Evolutionary conservation across 2,888 invertebrate genomes (phyloP).

Genomic region (Synergus laeviventris): DNA sequence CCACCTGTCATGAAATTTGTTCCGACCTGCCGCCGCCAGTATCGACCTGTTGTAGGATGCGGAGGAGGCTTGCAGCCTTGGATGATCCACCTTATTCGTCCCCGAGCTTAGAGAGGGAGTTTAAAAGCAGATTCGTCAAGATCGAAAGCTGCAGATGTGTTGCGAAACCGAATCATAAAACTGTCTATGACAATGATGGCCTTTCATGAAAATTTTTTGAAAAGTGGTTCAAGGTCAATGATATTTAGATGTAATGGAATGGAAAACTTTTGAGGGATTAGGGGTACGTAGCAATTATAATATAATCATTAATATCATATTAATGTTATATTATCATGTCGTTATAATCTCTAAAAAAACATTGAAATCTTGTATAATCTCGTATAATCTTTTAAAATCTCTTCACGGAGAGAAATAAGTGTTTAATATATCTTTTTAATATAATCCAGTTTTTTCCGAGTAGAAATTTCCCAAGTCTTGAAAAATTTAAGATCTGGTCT

Average conservation of each 20-base stretch:
- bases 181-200: conserved; percentile 23
- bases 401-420: no score
- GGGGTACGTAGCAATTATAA: no score
- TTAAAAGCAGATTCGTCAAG: conserved; percentile 60
- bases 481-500: no score
- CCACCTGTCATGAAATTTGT: conserved; percentile 28
- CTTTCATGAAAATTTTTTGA: conserved; percentile 40
- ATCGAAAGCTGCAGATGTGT: conserved; percentile 50
- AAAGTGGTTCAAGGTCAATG: conserved; percentile 16
- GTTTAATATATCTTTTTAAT: no score
- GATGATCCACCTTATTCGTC: conserved; percentile 58
- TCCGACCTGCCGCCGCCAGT: background rate
- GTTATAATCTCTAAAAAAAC: no score
- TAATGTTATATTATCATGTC: no score
- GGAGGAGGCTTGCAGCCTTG: background rate
- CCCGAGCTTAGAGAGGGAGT: conserved; percentile 57
- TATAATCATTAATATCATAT: no score
- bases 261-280: background rate
- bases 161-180: background rate
- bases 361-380: no score
- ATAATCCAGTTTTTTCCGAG: no score
- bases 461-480: no score
- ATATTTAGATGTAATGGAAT: background rate
- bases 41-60: conserved; percentile 22
- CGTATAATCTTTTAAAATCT: no score